Evolutionary conservation across 2,113 vertebrate genomes (phyloP).

Genomic region (Ammodytes marinus): DNA sequence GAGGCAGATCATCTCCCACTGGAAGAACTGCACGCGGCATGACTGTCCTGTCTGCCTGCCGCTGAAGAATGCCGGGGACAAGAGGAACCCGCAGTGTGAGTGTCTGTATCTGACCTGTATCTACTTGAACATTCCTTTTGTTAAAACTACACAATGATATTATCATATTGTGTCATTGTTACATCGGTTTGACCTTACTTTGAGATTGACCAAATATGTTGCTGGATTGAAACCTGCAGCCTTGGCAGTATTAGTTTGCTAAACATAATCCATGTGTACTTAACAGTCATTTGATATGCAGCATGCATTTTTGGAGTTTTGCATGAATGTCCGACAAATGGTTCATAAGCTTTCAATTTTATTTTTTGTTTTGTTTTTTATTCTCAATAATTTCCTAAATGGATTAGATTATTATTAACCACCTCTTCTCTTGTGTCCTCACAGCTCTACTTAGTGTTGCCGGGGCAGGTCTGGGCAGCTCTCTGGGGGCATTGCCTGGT

Average conservation of each 20-base stretch:
- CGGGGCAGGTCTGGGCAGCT: slow-evolving; percentile 88
- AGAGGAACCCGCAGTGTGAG: slow-evolving; percentile 99
- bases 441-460: slow-evolving; percentile 91
- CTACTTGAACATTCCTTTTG: neutral
- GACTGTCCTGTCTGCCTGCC: slow-evolving; percentile 99
- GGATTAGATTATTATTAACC: slow-evolving; percentile 25
- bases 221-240: neutral
- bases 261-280: neutral
- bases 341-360: neutral
- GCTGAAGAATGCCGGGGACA: slow-evolving; percentile 98
- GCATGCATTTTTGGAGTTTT: neutral
- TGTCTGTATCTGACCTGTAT: slow-evolving; percentile 85
- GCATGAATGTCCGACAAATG: too few species aligned
- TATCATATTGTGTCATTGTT: neutral
- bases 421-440: slow-evolving; percentile 21
- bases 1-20: slow-evolving; percentile 99
- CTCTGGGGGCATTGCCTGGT: slow-evolving; percentile 89
- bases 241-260: neutral
- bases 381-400: rapidly evolving
- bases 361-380: neutral
- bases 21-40: slow-evolving; percentile 98
- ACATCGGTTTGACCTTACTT: neutral
- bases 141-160: neutral
- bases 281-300: neutral
- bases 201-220: neutral